Conservation (phyloP, 2,797 vertebrate species). For the Fratercula arctica region DNA sequence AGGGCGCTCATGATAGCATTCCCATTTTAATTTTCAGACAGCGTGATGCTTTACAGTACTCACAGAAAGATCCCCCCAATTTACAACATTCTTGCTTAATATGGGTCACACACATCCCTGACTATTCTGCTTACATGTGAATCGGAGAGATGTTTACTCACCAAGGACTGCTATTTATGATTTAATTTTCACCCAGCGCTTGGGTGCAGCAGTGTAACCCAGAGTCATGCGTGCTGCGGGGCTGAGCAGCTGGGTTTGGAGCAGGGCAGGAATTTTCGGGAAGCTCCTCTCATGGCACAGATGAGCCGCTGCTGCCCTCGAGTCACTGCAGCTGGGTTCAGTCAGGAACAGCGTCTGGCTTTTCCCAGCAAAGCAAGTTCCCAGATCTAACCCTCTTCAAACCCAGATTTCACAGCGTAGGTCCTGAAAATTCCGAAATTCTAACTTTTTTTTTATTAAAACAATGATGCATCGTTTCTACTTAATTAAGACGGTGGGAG, state of each 20-base stretch:
- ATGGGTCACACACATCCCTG: not conserved
- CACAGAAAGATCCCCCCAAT: not conserved
- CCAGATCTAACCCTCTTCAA: not conserved
- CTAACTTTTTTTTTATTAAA: not conserved
- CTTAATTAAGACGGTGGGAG: not conserved
- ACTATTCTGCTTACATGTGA: not conserved
- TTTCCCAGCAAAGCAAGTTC: not conserved
- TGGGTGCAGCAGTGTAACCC: not conserved
- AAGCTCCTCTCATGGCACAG: not conserved
- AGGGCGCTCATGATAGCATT: not conserved
- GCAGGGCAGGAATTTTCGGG: not conserved
- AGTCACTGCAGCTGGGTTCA: not conserved
- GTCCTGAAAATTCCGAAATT: not conserved
- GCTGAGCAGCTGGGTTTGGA: not conserved
- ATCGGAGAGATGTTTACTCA: not conserved
- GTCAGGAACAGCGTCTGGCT: not conserved
- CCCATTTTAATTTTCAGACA: not conserved
- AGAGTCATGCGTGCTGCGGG: accelerated
- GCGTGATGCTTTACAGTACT: not conserved
- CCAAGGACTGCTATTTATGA: not conserved
- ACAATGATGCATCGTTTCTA: not conserved
- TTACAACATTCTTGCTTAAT: not conserved
- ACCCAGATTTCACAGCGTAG: not conserved
- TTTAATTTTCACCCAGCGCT: not conserved
- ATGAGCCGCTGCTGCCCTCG: not conserved